Evolutionary conservation across 2,888 invertebrate genomes (phyloP).

Genomic region (Ferdinandea cuprea): DNA sequence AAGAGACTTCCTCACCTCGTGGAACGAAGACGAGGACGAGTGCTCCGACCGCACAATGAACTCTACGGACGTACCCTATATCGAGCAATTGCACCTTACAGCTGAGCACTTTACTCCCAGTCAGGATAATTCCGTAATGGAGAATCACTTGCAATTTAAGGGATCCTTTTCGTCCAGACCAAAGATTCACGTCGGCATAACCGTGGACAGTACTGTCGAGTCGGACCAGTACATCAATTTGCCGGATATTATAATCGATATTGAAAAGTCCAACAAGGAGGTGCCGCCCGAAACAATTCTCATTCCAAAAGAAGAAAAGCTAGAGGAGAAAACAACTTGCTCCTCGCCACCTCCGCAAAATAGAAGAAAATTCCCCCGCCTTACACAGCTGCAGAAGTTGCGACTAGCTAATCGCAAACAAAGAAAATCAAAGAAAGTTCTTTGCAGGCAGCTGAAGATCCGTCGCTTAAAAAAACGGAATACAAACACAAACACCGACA

Average conservation of each 20-base stretch:
- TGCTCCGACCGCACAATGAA: slow-evolving; percentile 62
- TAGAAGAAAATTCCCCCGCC: slow-evolving; percentile 25
- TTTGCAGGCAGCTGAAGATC: slow-evolving; percentile 24
- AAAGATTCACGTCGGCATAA: slow-evolving; percentile 77
- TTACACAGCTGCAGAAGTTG: slow-evolving; percentile 3
- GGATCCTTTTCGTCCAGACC: slow-evolving; percentile 74
- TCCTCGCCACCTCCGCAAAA: slow-evolving; percentile 8
- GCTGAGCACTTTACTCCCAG: slow-evolving; percentile 50
- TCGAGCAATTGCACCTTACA: slow-evolving; percentile 52
- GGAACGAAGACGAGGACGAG: slow-evolving; percentile 83
- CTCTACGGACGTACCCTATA: slow-evolving; percentile 47
- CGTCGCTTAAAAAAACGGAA: slow-evolving; percentile 36
- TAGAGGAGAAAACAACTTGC: neutral
- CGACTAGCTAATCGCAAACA: slow-evolving; percentile 37
- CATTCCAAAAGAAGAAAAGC: slow-evolving; percentile 52
- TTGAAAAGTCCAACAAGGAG: slow-evolving; percentile 80
- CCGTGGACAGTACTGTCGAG: slow-evolving; percentile 77
- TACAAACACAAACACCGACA: neutral
- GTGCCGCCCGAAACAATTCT: slow-evolving; percentile 25
- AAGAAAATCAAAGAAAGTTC: slow-evolving; percentile 35
- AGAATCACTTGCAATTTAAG: slow-evolving; percentile 75
- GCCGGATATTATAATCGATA: slow-evolving; percentile 83
- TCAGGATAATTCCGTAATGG: slow-evolving; percentile 48
- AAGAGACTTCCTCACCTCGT: slow-evolving; percentile 82
- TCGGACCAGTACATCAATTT: slow-evolving; percentile 80